Evolutionary conservation across 2,113 vertebrate genomes (phyloP).

Genomic region (Limnothrissa miodon): DNA sequence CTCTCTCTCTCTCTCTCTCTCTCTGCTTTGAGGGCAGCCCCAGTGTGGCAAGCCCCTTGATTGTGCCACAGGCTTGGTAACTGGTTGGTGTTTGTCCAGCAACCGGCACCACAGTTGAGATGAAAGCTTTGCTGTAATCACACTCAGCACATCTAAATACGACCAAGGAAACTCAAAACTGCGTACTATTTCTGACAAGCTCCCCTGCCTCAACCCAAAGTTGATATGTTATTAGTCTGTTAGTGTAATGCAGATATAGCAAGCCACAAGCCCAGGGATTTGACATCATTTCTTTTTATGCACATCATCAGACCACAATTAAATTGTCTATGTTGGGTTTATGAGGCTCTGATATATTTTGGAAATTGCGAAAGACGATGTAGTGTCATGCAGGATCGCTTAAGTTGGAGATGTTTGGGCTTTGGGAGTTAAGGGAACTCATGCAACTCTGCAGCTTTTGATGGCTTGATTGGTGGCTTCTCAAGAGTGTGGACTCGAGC

Average conservation of each 20-base stretch:
- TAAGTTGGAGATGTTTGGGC: background rate
- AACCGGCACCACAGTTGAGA: background rate
- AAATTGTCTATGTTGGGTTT: constrained; percentile 2
- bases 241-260: background rate
- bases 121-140: background rate
- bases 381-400: background rate
- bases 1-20: background rate
- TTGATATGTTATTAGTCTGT: constrained; percentile 16
- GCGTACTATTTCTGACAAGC: background rate
- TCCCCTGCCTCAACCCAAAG: background rate
- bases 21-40: background rate
- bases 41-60: background rate
- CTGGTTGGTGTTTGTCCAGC: background rate
- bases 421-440: background rate
- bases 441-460: background rate
- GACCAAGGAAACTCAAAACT: background rate
- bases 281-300: constrained; percentile 15
- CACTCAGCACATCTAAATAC: constrained; percentile 5
- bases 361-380: background rate
- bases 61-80: background rate
- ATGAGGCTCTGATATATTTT: background rate
- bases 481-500: background rate
- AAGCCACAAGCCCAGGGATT: background rate
- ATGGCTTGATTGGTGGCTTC: constrained; percentile 10
- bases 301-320: background rate